Percentiles rank a stretch among this genome's conserved stretches.
These are phyloP conservation scores for Aphrocallistes beatrix DNA, from an alignment of 37 sponge, comb jelly and placozoan genomes.

Conservation along the genomic window DNA sequence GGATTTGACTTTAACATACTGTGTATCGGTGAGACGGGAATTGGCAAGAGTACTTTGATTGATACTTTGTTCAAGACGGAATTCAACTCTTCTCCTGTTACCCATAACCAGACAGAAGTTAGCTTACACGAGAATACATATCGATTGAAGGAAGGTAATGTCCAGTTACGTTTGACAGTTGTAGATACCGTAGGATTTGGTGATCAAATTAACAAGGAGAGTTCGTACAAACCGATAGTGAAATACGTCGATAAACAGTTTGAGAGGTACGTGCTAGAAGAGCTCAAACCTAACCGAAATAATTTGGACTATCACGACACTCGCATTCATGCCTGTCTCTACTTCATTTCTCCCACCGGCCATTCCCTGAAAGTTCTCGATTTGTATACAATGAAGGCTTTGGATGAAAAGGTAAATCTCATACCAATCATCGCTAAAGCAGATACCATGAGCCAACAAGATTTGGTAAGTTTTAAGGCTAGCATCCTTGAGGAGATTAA, in stretches of 20 bases:
- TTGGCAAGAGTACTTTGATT: slow-evolving; percentile 89
- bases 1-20: slow-evolving; percentile 98
- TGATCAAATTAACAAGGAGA: slow-evolving; percentile 88
- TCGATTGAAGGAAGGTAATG: slow-evolving; percentile 71
- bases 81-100: slow-evolving; percentile 5
- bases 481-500: neutral
- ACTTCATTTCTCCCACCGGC: slow-evolving; percentile 86
- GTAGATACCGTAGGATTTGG: slow-evolving; percentile 87
- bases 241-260: slow-evolving; percentile 78
- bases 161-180: slow-evolving; percentile 69
- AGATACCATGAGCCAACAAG: slow-evolving; percentile 62
- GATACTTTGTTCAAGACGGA: slow-evolving; percentile 86
- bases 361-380: slow-evolving; percentile 92
- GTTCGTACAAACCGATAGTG: slow-evolving; percentile 51
- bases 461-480: neutral
- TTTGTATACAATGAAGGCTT: slow-evolving; percentile 84
- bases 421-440: slow-evolving; percentile 96
- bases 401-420: slow-evolving; percentile 92
- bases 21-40: slow-evolving; percentile 69
- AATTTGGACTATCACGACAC: slow-evolving; percentile 73
- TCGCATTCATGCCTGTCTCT: slow-evolving; percentile 81
- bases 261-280: slow-evolving; percentile 74
- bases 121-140: neutral
- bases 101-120: neutral
- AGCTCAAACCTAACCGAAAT: slow-evolving; percentile 72